A percentile compares a stretch with the other conserved stretches of the same genome.
These are phyloP conservation scores for Choloepus didactylus DNA, from an alignment of 2,797 vertebrate species.

Conservation along the genomic window DNA sequence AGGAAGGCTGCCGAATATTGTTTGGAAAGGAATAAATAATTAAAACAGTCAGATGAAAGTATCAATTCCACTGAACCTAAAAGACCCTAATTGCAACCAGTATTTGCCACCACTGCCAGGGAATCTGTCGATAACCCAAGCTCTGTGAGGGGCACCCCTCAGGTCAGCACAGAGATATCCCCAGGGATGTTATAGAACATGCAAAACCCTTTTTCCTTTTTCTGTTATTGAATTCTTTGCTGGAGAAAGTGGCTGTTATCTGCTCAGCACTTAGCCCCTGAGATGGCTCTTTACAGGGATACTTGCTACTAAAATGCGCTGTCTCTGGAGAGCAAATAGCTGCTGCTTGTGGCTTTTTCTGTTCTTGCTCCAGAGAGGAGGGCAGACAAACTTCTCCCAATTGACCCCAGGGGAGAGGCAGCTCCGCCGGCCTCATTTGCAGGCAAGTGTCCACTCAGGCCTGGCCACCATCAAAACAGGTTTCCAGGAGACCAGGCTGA, in stretches of 20 bases:
- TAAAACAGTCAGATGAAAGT: constrained; percentile 18
- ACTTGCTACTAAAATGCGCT: not conserved
- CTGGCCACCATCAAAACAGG: not conserved
- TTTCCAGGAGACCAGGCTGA: not conserved
- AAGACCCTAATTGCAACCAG: not conserved
- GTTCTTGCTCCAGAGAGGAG: not conserved
- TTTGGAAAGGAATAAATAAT: constrained; percentile 34
- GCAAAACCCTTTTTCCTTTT: not conserved
- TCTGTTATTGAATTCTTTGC: not conserved
- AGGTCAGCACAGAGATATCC: not conserved
- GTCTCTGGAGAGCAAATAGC: constrained; percentile 16
- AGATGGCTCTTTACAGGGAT: not conserved
- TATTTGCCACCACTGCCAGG: not conserved
- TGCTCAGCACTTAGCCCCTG: not conserved
- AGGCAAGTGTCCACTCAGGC: not conserved
- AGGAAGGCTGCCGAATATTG: not conserved
- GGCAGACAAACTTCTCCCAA: not conserved
- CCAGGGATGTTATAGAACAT: not conserved
- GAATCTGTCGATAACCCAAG: not conserved
- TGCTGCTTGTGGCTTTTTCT: not conserved
- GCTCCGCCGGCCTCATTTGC: not conserved
- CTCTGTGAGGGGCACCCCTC: not conserved
- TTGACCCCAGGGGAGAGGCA: not conserved
- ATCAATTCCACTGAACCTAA: not conserved
- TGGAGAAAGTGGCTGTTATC: not conserved